Base-by-base conservation (phyloP, 2,888 invertebrate species). In the Caenorhabditis drosophilae region DNA sequence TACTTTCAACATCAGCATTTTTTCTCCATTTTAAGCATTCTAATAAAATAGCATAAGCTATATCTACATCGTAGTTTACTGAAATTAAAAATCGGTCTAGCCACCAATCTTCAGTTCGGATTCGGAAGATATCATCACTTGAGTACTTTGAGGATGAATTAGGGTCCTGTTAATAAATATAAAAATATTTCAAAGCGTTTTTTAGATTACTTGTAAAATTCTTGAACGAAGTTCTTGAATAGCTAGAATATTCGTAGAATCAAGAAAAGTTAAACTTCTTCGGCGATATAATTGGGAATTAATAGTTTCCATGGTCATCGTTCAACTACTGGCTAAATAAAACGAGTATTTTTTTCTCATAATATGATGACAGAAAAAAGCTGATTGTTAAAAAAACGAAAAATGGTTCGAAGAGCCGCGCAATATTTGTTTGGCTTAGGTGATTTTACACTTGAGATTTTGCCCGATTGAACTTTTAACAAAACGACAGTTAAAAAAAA, bases 21-120 rank as follows among this genome's bases (percentile, higher is more conserved):
- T 50, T 56, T 20, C 81, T 50, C 80, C 80, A 81, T 55, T 74
- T 76, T 22, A 80, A 54, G 38, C 79, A 78, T 36, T 81, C 79
- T n/a, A 76, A 22, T 35, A 78, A 62, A 15, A 76, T 75, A 0
- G 78, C 74, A 23, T 69, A 52, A 0, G 77, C 69, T n/a, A 78
- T 68, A 52, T 81, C 81, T 7, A 78, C 60, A 52, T 81, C 81
- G 22, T 67, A 57, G 20, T 73, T 60, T 23, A 72, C 69, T 18
- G 72, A 67, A 11, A 47, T 36, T 0, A 77, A 40, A 42, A 77
- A 76, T 35, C 55, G 27, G 2, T 61, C 50, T 9, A 77, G 48
- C 76, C 71, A 78, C 76, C 76, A 78, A 44, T 76, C 76, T 16
- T 77, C 76, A 20, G 67, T 55, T 27, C 70, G 53, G 26, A 75